Percentiles rank a stretch among this genome's conserved stretches.
These are phyloP conservation scores for Equus quagga DNA, from an alignment of 2,113 vertebrate genomes.

Conservation along the genomic window DNA sequence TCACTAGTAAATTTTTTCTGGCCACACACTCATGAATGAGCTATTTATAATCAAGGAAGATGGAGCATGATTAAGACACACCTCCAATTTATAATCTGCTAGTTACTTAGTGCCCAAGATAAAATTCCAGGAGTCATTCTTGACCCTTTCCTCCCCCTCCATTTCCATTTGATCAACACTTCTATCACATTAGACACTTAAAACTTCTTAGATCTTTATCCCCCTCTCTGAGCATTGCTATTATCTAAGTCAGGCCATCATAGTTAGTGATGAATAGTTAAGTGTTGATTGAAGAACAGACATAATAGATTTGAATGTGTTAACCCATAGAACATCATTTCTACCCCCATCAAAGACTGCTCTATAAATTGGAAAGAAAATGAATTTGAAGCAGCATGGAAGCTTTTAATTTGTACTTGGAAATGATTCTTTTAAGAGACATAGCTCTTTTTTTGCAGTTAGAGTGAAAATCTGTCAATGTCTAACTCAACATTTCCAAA, in stretches of 20 bases:
- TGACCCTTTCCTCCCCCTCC: not conserved
- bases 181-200: not conserved
- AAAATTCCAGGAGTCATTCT: not conserved
- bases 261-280: not conserved
- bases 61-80: not conserved
- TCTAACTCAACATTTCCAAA: not conserved
- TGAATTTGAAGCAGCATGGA: not conserved
- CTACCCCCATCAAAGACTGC: not conserved
- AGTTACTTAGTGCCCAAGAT: not conserved
- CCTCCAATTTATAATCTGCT: not conserved
- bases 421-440: not conserved
- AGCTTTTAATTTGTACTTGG: slow-evolving; percentile 11
- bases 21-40: not conserved
- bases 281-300: not conserved
- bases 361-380: not conserved
- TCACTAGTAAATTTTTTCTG: not conserved
- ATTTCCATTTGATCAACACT: not conserved
- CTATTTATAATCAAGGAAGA: not conserved
- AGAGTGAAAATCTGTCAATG: not conserved
- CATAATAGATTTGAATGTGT: not conserved
- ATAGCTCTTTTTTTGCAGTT: not conserved
- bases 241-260: not conserved
- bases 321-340: not conserved
- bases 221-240: not conserved
- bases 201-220: not conserved